Evolutionary conservation across 2,888 invertebrate species (phyloP).

Genomic region (Erebia palarica): DNA sequence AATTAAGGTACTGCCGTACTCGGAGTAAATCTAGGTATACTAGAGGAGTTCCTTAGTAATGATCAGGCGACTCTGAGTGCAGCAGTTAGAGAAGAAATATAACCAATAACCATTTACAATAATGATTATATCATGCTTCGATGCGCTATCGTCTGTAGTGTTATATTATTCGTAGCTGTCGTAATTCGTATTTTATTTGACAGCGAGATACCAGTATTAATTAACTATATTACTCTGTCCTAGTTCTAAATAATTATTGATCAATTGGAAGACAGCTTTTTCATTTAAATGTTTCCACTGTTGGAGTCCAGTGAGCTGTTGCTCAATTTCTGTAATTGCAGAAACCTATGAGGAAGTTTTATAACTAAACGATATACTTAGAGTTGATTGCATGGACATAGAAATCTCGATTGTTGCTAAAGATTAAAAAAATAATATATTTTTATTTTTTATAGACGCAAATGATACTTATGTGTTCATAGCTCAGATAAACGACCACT

Average conservation of each 20-base stretch:
- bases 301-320: not conserved
- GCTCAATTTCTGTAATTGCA: not conserved
- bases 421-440: not conserved
- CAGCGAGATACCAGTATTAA: not conserved
- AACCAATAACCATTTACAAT: too few relatives aligned
- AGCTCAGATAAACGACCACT: too few relatives aligned
- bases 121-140: too few relatives aligned
- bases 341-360: not conserved
- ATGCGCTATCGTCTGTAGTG: too few relatives aligned
- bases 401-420: not conserved
- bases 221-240: constrained; percentile 22
- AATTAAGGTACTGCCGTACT: too few relatives aligned
- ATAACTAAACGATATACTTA: not conserved
- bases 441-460: too few relatives aligned
- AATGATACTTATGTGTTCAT: too few relatives aligned
- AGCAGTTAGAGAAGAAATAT: too few relatives aligned
- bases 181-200: constrained; percentile 6
- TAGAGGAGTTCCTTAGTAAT: too few relatives aligned
- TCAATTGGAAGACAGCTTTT: constrained; percentile 31
- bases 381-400: not conserved
- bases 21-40: too few relatives aligned
- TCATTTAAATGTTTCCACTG: constrained; percentile 23
- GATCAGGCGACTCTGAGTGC: too few relatives aligned
- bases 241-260: constrained; percentile 6
- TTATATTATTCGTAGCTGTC: too few relatives aligned